Evolutionary conservation across 2,888 invertebrate genomes (phyloP), one percentile per base, ranked within the genome.

Genomic region (Ophonus ardosiacus): DNA sequence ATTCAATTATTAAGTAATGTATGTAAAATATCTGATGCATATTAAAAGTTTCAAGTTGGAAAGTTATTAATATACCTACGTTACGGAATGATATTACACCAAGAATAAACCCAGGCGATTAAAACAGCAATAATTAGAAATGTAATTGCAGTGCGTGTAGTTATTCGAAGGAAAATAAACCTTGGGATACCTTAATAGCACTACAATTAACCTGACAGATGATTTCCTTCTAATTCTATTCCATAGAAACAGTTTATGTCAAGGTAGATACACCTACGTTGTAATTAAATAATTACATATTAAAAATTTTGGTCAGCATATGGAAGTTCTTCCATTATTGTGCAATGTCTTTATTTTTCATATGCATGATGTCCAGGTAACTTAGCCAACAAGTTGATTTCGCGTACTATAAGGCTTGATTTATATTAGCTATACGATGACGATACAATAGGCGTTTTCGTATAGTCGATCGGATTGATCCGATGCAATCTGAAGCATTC

Each of bases 1-100:
- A 63, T 63, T 63, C 63, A 63, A 63, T 63, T 63, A 21, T 21
- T 21, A 63, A 18, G 21, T 18, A 21, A 18, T 21, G 18, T 63
- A 63, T 63, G 24, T 63, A 21, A 63, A 63, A 63, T 63, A 63
- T 63, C 63, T 63, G 63, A 63, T 63, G 63, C 63, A 63, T 63
- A 63, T 63, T 17, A 13, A 63, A 63, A 51, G 13, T 51, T 51
- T 13, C 43, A 13, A 31, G 31, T 31, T 59, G 17, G 18, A 59
- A 63, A 63, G 63, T 21, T 63, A 63, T 63, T 63, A 63, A 63
- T 63, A 63, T 21, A 61, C 7, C 61, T 18, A 61, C 61, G 10
- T 18, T 18, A 61, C 24, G 10, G 17, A 18, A 2, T 21, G 18
- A 61, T 61, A 17, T 21, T 8, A 63, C 21, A 21, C 63, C 63